Evolutionary conservation across 2,797 vertebrate genomes (phyloP), one percentile per base, ranked within the genome.

Genomic region (Lagorchestes hirsutus): DNA sequence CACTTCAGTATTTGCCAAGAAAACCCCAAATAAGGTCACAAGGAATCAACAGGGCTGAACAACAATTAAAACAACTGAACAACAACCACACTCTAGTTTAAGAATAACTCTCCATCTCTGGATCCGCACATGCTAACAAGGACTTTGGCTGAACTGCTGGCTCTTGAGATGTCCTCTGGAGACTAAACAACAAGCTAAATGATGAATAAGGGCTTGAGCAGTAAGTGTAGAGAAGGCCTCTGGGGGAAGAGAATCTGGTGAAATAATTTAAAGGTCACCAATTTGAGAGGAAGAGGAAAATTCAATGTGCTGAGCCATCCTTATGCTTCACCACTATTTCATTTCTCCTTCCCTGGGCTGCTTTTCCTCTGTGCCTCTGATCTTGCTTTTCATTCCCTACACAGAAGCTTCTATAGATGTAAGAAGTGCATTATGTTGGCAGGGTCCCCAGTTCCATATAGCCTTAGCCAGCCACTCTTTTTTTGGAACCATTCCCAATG

Each of bases 121-220:
- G 93, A 87, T 24, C 14, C 29, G 58, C 4, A 56, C 28, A 87
- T 87, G 74, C 62, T 94, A 90, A 58, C 50, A 55, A 95, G 90
- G 46, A 50, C 74, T 87, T 87, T 87, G 74, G 74, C 74, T 82
- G 74, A 82, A 24, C n/a, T 82, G 74, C 74, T 4, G 22, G 29
- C 91, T 93, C 34, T 74, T 22, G 62, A 74, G 34, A 40, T 0
- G 0, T 58, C 12, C 1, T 8, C 57, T 58, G 92, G 92, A 92
- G 34, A 91, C 24, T 27, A 55, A 94, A 95, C 40, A 52, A 29
- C 93, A 90, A 34, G 29, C 28, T 93, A 90, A 93, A 91, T 62
- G n/a, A 46, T 5, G 27, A 95, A 94, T 5, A 40, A 11, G 54
- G 0, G 18, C 40, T 87, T 90, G 90, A 46, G 54, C 94, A 93